Evolutionary conservation across 2,797 vertebrate genomes (phyloP).

Genomic region (Anableps anableps): DNA sequence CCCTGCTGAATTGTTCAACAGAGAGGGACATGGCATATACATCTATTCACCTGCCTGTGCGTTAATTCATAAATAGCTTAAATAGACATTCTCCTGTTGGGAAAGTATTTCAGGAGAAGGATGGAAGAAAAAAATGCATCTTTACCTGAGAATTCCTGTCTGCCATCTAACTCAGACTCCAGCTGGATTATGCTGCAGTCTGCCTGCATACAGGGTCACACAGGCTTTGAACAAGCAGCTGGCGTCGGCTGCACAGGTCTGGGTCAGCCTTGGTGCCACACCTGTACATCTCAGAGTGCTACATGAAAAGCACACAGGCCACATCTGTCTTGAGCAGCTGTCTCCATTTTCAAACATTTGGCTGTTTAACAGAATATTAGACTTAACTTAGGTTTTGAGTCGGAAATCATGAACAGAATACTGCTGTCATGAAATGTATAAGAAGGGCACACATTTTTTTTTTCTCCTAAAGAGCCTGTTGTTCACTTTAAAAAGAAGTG

Average conservation of each 20-base stretch:
- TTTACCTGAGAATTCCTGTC: not conserved
- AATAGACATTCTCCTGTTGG: not conserved
- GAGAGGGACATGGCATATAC: conserved; percentile 28
- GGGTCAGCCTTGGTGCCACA: not conserved
- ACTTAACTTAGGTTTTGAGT: not conserved
- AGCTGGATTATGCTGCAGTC: conserved; percentile 21
- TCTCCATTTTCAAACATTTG: not conserved
- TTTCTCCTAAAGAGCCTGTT: not conserved
- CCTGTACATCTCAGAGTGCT: conserved; percentile 5
- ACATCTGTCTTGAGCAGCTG: conserved; percentile 14
- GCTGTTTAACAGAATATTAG: not conserved
- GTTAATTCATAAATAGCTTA: conserved; percentile 14
- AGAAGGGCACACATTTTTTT: not conserved
- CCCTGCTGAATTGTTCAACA: conserved; percentile 36
- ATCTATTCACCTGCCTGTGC: conserved; percentile 25
- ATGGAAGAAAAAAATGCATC: not conserved
- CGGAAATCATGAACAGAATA: not conserved
- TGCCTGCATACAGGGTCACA: conserved; percentile 9
- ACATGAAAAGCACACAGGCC: conserved; percentile 14
- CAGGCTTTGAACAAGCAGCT: conserved; percentile 19
- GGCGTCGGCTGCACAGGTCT: not conserved
- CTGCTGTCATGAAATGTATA: not conserved
- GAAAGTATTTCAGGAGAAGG: not conserved
- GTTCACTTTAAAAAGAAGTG: not conserved
- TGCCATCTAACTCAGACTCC: not conserved